Evolutionary conservation across 2,888 invertebrate species (phyloP).

Genomic region (Lasioglossum morio): DNA sequence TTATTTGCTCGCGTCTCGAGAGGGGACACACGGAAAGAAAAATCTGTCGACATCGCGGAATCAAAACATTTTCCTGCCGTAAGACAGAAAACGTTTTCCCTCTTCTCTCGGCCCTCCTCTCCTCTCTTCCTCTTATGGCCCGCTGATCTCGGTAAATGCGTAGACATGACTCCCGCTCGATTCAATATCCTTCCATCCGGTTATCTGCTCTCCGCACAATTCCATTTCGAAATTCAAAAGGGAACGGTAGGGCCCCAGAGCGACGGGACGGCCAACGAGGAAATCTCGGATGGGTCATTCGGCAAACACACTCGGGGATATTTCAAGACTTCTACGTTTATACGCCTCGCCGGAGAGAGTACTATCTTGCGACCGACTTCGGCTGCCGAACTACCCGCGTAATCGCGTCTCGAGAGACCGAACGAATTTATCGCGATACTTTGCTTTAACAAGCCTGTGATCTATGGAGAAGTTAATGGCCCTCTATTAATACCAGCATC

Average conservation of each 20-base stretch:
- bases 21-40: conserved; percentile 29
- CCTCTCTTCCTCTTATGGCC: neutral
- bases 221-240: conserved; percentile 34
- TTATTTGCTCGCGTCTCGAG: conserved; percentile 35
- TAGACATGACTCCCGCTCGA: conserved; percentile 46
- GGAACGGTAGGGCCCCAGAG: neutral
- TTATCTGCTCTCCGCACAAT: conserved; percentile 42
- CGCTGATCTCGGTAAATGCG: conserved; percentile 40
- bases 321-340: conserved; percentile 38
- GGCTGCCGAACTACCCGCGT: conserved; percentile 16
- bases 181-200: conserved; percentile 57
- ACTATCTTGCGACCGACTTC: neutral
- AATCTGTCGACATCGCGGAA: conserved; percentile 48
- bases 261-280: neutral
- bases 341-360: neutral
- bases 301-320: conserved; percentile 22
- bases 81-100: conserved; percentile 23
- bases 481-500: conserved; percentile 52
- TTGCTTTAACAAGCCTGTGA: conserved; percentile 52
- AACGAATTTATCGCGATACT: conserved; percentile 46
- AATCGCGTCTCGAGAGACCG: conserved; percentile 39
- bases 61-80: conserved; percentile 39
- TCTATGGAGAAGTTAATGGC: conserved; percentile 47
- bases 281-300: conserved; percentile 36
- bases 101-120: neutral